phyloP scores from a whole-genome alignment of 2,797 vertebrate genomes.

The Molossus molossus region DNA sequence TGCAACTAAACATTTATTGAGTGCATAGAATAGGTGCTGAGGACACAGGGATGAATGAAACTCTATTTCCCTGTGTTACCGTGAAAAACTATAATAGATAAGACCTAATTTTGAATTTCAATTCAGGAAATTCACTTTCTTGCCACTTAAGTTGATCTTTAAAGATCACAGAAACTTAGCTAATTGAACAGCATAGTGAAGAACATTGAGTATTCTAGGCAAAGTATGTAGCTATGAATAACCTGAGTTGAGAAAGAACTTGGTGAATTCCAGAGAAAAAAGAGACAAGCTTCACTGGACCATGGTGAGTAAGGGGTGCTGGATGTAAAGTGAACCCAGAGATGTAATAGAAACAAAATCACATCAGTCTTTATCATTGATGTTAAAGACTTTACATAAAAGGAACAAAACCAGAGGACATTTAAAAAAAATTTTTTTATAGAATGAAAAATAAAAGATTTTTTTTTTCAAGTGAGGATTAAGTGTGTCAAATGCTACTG shows the following conservation, averaged over 20 bases:
- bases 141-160: neutral
- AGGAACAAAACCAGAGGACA: neutral
- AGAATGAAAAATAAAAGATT: neutral
- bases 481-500: neutral
- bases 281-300: neutral
- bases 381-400: neutral
- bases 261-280: neutral
- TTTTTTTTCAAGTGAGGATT: neutral
- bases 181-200: neutral
- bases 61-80: neutral
- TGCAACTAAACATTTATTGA: neutral
- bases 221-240: neutral
- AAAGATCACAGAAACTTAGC: neutral
- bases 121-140: neutral
- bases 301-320: neutral
- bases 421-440: neutral
- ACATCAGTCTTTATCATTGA: rapidly evolving
- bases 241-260: neutral
- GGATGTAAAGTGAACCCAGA: neutral
- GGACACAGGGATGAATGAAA: neutral
- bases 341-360: neutral
- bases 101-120: neutral
- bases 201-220: neutral
- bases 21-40: neutral
- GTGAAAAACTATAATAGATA: neutral